Evolutionary conservation across 2,113 vertebrate genomes (phyloP).

Genomic region (Marmota monax): DNA sequence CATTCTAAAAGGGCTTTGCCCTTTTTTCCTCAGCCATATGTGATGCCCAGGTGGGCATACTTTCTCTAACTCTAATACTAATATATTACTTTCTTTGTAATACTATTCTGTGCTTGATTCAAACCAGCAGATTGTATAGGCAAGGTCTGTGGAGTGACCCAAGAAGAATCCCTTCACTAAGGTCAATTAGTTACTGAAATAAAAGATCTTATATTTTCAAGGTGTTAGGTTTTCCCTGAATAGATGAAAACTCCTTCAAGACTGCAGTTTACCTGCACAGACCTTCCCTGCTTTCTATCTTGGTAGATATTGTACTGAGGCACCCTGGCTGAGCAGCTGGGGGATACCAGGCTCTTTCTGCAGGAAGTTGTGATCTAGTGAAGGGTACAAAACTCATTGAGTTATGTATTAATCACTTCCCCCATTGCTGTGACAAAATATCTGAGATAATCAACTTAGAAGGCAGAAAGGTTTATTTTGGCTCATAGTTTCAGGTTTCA

Average conservation of each 20-base stretch:
- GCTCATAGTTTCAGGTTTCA: not conserved
- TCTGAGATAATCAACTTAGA: not conserved
- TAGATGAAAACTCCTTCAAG: not conserved
- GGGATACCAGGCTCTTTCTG: too few relatives aligned
- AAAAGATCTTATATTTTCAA: not conserved
- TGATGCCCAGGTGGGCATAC: not conserved
- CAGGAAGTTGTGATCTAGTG: not conserved
- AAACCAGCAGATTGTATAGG: not conserved
- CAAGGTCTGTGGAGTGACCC: not conserved
- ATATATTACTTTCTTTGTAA: not conserved
- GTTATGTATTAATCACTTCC: too few relatives aligned
- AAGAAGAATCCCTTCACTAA: not conserved
- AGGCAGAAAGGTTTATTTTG: not conserved
- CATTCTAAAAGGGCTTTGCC: not conserved
- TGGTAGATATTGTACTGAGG: not conserved
- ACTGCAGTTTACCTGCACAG: not conserved
- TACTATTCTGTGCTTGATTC: not conserved
- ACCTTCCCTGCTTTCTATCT: not conserved
- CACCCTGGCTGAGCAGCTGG: not conserved
- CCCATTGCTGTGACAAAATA: not conserved
- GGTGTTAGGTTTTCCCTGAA: not conserved
- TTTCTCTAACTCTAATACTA: not conserved
- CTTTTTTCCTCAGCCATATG: not conserved
- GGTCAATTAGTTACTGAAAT: not conserved
- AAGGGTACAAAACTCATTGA: not conserved